These are phyloP conservation scores for Xylophagus ater DNA, from an alignment of 2,888 invertebrate genomes.

Conservation along the genomic window DNA sequence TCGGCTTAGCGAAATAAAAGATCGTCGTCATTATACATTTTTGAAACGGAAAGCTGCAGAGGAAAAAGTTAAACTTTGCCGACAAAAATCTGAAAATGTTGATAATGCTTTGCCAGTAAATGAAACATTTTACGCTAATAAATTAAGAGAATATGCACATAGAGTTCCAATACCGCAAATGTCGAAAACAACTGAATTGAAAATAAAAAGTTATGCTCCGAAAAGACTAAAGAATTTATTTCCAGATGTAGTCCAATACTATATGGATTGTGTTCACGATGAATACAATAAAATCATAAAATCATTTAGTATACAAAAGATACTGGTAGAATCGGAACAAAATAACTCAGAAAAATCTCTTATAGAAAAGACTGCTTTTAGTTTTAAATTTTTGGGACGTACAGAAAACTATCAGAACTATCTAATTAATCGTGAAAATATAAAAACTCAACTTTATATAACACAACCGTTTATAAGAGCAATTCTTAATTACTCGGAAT, in stretches of 20 bases:
- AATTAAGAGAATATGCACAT: conserved; percentile 47
- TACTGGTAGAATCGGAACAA: conserved; percentile 49
- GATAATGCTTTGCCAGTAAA: conserved; percentile 43
- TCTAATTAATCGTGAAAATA: conserved; percentile 44
- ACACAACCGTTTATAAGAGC: conserved; percentile 51
- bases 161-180: conserved; percentile 50
- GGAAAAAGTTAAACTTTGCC: conserved; percentile 30
- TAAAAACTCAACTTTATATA: conserved; percentile 48
- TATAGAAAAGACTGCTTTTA: conserved; percentile 25
- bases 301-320: conserved; percentile 50
- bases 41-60: conserved; percentile 26
- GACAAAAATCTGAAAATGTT: conserved; percentile 23
- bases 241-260: conserved; percentile 41
- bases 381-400: conserved; percentile 50
- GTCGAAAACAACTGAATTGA: conserved; percentile 48
- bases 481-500: conserved; percentile 29
- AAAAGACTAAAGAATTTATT: conserved; percentile 45
- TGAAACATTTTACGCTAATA: conserved; percentile 44
- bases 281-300: conserved; percentile 52
- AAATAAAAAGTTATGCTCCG: conserved; percentile 48
- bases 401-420: conserved; percentile 50
- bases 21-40: conserved; percentile 29
- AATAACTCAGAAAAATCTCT: neutral
- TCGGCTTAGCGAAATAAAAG: conserved; percentile 31
- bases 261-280: conserved; percentile 43